Conservation (phyloP, 2,797 vertebrate genomes). For the Gallinago nigripennis region DNA sequence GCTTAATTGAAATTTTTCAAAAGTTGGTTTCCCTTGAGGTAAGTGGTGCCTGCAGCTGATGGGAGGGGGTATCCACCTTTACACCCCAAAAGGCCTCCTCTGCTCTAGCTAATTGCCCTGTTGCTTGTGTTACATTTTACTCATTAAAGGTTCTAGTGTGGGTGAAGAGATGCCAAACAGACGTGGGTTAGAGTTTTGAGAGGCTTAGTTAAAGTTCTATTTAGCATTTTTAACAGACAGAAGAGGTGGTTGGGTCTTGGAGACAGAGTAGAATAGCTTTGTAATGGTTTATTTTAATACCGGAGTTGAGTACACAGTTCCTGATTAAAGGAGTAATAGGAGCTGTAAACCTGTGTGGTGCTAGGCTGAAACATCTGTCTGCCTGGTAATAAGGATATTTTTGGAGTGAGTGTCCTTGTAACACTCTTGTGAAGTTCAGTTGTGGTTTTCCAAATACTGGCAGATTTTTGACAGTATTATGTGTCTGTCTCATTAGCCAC, state of each 20-base stretch:
- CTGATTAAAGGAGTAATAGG: not conserved
- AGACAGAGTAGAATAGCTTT: not conserved
- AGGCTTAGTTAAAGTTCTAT: not conserved
- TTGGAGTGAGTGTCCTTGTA: not conserved
- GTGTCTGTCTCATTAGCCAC: not conserved
- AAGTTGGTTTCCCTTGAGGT: not conserved
- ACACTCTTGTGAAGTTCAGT: not conserved
- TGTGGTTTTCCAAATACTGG: not conserved
- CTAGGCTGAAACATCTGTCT: not conserved
- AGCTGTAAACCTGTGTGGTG: not conserved
- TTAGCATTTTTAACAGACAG: not conserved
- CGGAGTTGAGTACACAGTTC: not conserved
- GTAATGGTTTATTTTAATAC: not conserved
- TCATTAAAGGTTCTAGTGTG: not conserved
- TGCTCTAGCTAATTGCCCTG: fast-evolving
- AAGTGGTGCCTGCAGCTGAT: not conserved
- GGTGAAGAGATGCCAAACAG: not conserved
- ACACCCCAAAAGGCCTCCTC: not conserved
- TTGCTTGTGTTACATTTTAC: fast-evolving
- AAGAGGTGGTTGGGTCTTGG: not conserved
- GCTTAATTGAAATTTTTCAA: not conserved
- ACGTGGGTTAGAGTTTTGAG: not conserved
- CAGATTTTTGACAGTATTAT: not conserved
- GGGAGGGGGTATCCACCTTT: fast-evolving
- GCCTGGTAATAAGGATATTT: not conserved